Percentiles rank a stretch among this genome's conserved stretches.
Conservation (phyloP, 1,140 invertebrate genomes). For the Penaeus chinensis region DNA sequence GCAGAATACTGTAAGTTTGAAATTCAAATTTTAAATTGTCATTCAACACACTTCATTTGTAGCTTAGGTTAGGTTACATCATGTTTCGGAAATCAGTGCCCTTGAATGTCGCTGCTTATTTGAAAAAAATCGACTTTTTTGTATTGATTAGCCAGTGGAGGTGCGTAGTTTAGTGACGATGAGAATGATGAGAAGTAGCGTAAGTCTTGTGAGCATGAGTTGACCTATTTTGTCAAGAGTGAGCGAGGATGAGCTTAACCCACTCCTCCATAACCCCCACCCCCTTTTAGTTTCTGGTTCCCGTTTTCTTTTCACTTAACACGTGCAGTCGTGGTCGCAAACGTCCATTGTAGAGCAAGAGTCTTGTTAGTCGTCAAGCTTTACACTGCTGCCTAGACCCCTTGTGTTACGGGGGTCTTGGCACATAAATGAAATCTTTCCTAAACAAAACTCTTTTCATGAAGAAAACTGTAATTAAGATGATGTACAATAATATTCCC, state of each 20-base stretch:
- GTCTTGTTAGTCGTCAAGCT: conserved; percentile 55
- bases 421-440: conserved; percentile 43
- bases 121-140: conserved; percentile 32
- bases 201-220: conserved; percentile 21
- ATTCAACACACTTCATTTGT: conserved; percentile 2
- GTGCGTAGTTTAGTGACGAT: conserved; percentile 24
- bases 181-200: background rate
- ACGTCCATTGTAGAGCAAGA: conserved; percentile 59
- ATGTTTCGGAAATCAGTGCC: conserved; percentile 30
- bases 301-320: conserved; percentile 38
- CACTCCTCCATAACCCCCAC: conserved; percentile 19
- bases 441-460: conserved; percentile 36
- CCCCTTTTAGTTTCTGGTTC: conserved; percentile 15
- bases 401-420: conserved; percentile 34
- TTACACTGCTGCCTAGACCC: conserved; percentile 40
- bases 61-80: conserved; percentile 19
- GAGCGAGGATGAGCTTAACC: background rate
- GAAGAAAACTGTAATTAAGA: conserved; percentile 40
- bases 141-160: conserved; percentile 31
- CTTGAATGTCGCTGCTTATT: conserved; percentile 29
- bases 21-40: conserved; percentile 29
- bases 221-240: too few species aligned
- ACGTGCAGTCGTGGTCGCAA: conserved; percentile 59
- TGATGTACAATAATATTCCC: conserved; percentile 52
- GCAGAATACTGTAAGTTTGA: conserved; percentile 21